Evolutionary conservation across 2,888 invertebrate species (phyloP).

Genomic region (Cremastobaeus sp.): DNA sequence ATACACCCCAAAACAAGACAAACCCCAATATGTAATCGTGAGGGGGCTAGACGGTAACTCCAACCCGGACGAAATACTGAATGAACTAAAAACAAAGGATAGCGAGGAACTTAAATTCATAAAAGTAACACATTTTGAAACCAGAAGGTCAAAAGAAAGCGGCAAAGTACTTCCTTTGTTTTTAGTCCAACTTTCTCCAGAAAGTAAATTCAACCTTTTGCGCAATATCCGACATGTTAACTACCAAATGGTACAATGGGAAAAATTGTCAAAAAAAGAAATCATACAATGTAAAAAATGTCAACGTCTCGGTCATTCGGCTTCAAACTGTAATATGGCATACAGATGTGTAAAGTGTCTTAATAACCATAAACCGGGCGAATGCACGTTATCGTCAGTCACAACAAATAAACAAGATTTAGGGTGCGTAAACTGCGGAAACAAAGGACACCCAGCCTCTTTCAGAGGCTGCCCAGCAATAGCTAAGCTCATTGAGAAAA

Average conservation of each 20-base stretch:
- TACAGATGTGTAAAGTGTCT: conserved; percentile 57
- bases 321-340: conserved; percentile 47
- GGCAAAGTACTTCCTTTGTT: not conserved
- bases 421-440: too few species aligned
- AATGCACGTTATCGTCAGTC: conserved; percentile 34
- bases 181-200: conserved; percentile 46
- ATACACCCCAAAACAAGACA: not conserved
- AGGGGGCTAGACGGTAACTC: not conserved
- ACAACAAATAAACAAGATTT: not conserved
- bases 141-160: not conserved
- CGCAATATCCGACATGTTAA: conserved; percentile 35
- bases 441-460: too few species aligned
- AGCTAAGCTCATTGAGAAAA: too few species aligned
- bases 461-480: too few species aligned
- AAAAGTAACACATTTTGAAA: conserved; percentile 3
- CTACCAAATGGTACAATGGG: conserved; percentile 44
- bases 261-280: conserved; percentile 24
- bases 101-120: not conserved
- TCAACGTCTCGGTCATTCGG: conserved; percentile 40
- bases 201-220: conserved; percentile 4
- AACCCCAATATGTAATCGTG: not conserved
- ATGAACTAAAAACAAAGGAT: conserved; percentile 6
- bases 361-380: conserved; percentile 29
- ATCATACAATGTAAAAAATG: conserved; percentile 56
- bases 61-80: not conserved